phyloP scores from a whole-genome alignment of 30 jellyfish, hydroid and myxozoan genomes.

The Aurelia aurita complex sp. Pacific region DNA sequence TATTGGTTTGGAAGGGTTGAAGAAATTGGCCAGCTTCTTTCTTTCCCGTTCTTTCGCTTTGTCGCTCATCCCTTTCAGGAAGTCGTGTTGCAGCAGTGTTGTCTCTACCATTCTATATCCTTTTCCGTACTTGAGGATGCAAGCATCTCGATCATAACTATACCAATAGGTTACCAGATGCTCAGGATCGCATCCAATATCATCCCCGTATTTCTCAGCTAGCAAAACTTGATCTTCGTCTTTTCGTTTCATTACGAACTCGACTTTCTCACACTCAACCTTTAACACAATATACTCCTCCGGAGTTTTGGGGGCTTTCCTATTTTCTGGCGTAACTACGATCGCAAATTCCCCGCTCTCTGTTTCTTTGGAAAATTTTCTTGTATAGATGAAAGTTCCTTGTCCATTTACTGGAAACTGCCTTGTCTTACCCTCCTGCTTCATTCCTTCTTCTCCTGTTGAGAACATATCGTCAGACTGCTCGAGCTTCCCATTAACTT shows the following conservation, averaged over 20 bases:
- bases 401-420: constrained; percentile 21
- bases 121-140: constrained; percentile 34
- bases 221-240: neutral
- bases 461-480: neutral
- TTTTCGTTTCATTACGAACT: neutral
- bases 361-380: neutral
- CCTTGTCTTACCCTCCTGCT: neutral
- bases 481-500: too few relatives aligned
- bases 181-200: neutral
- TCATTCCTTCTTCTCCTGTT: neutral
- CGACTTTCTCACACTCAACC: neutral
- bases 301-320: neutral
- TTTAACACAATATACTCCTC: neutral
- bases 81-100: constrained; percentile 18
- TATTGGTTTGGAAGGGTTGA: constrained; percentile 3
- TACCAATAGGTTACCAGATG: constrained; percentile 26
- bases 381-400: constrained; percentile 16
- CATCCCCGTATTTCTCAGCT: neutral
- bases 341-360: constrained; percentile 5
- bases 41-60: neutral
- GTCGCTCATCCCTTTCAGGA: neutral
- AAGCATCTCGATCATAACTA: constrained; percentile 49
- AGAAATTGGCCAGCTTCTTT: constrained; percentile 2
- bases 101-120: constrained; percentile 22
- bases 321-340: constrained; percentile 7